These are phyloP conservation scores for Benthosema pterotum DNA, from an alignment of 2,797 vertebrate genomes.

Conservation along the genomic window DNA sequence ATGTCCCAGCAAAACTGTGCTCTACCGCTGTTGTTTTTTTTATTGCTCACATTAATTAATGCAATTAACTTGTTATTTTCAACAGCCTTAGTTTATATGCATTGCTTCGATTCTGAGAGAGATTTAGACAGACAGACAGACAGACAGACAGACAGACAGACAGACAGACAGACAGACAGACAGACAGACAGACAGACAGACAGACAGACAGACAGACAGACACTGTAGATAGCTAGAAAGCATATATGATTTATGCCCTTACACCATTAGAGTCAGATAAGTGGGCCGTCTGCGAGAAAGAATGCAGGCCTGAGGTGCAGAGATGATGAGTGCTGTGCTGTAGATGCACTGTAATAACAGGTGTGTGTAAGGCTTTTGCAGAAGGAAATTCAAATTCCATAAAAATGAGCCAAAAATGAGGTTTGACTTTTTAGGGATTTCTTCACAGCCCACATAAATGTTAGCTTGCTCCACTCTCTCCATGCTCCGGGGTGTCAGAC, in stretches of 20 bases:
- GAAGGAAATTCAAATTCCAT: conserved; percentile 18
- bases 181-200: neutral
- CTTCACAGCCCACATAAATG: conserved; percentile 58
- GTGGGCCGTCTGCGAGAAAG: neutral
- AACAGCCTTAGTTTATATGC: too few species aligned
- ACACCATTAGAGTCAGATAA: neutral
- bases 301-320: neutral
- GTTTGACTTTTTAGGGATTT: conserved; percentile 42
- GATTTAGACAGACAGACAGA: too few species aligned
- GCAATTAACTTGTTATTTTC: too few species aligned
- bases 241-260: neutral
- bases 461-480: conserved; percentile 18
- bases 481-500: conserved; percentile 39
- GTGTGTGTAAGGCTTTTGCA: conserved; percentile 22
- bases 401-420: conserved; percentile 32
- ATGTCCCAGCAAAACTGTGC: too few species aligned
- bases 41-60: too few species aligned
- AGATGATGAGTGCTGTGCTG: neutral
- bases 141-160: neutral
- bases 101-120: neutral
- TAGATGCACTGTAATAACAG: conserved; percentile 37
- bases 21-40: too few species aligned
- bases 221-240: neutral
- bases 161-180: neutral
- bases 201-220: neutral